Evolutionary conservation across 2,888 invertebrate species (phyloP).

Genomic region (Dasysyrphus tricinctus): DNA sequence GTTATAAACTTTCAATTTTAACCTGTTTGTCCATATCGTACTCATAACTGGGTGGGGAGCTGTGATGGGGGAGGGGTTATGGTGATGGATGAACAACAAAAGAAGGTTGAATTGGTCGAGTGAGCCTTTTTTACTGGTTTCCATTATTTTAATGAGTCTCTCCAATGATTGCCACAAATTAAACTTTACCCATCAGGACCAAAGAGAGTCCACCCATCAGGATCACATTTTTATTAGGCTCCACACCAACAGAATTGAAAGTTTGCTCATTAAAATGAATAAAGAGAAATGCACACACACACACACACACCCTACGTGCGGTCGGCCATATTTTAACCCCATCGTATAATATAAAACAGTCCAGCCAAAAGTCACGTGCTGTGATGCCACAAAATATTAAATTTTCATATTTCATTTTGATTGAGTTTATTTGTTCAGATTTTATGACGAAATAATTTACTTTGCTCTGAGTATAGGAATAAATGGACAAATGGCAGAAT

Average conservation of each 20-base stretch:
- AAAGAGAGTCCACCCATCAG: slow-evolving; percentile 2
- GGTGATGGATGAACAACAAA: background rate
- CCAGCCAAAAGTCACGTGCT: slow-evolving; percentile 71
- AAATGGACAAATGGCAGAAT: background rate
- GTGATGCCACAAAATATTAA: slow-evolving; percentile 70
- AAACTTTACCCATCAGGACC: slow-evolving; percentile 47
- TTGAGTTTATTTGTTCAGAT: slow-evolving; percentile 55
- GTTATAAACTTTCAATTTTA: slow-evolving; percentile 65
- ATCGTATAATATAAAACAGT: slow-evolving; percentile 2
- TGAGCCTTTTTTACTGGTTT: slow-evolving; percentile 40
- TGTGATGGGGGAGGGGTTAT: too few relatives aligned
- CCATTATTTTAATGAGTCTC: slow-evolving; percentile 68
- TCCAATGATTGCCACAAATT: slow-evolving; percentile 72
- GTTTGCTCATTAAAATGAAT: slow-evolving; percentile 73
- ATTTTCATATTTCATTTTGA: slow-evolving; percentile 59
- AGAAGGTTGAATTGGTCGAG: background rate
- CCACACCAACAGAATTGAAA: slow-evolving; percentile 47
- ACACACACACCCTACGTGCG: slow-evolving; percentile 14
- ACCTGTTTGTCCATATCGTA: slow-evolving; percentile 25
- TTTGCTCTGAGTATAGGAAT: background rate
- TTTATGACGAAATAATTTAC: slow-evolving; percentile 69
- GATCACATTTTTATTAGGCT: slow-evolving; percentile 66
- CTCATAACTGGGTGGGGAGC: background rate
- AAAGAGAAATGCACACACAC: slow-evolving; percentile 30
- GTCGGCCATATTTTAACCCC: slow-evolving; percentile 41